A percentile compares a stretch with the other conserved stretches of the same genome.
These are phyloP conservation scores for Pseudochirops corinnae DNA, from an alignment of 2,797 vertebrate species.

Conservation along the genomic window DNA sequence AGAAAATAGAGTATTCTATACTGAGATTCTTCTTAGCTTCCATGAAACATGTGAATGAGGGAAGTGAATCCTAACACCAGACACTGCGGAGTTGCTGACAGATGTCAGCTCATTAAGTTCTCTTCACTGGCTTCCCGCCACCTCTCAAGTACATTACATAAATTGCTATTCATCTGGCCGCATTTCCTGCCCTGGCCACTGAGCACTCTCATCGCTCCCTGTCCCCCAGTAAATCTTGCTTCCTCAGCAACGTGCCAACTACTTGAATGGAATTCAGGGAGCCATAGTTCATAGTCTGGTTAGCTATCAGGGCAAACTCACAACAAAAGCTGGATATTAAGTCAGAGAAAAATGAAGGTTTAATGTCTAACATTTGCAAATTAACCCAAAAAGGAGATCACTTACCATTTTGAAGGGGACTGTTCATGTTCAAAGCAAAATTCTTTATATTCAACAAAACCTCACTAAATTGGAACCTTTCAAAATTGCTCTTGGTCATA, in stretches of 20 bases:
- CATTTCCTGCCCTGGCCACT: constrained; percentile 49
- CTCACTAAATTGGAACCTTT: not conserved
- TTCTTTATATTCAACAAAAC: not conserved
- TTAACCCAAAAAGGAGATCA: constrained; percentile 16
- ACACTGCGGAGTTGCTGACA: constrained; percentile 62
- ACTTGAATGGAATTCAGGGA: constrained; percentile 72
- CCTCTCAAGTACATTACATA: constrained; percentile 66
- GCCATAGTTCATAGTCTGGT: not conserved
- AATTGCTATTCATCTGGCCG: constrained; percentile 71
- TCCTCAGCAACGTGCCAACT: constrained; percentile 55
- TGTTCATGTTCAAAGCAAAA: constrained; percentile 4
- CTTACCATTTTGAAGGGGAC: constrained; percentile 17
- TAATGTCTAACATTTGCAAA: not conserved
- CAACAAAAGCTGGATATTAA: constrained; percentile 29
- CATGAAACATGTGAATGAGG: constrained; percentile 55
- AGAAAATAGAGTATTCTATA: not conserved
- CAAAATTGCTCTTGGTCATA: not conserved
- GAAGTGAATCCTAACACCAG: constrained; percentile 64
- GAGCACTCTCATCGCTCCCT: constrained; percentile 29
- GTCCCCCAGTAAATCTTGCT: constrained; percentile 71
- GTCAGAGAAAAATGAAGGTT: constrained; percentile 38
- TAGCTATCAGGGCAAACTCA: not conserved
- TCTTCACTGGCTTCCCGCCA: constrained; percentile 69
- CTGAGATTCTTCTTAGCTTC: constrained; percentile 46
- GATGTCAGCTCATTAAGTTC: constrained; percentile 74